phyloP scores from a whole-genome alignment of 2,113 vertebrate genomes.

The Cottus gobio region DNA sequence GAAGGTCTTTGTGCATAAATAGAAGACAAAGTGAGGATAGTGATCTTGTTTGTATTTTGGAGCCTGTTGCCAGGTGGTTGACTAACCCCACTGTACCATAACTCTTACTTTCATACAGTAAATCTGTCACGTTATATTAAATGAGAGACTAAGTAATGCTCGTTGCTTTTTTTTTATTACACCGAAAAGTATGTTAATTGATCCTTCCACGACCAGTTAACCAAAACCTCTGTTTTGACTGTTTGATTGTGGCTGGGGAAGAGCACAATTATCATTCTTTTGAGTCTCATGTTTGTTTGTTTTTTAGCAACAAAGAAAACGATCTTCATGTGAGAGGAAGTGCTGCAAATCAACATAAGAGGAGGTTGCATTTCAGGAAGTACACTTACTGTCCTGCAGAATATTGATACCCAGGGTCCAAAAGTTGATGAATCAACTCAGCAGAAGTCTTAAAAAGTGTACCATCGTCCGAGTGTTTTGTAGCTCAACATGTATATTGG shows the following conservation, averaged over 20 bases:
- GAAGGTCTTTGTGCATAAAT: background rate
- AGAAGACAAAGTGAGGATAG: constrained; percentile 6
- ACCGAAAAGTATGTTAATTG: constrained; percentile 31
- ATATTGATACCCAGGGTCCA: background rate
- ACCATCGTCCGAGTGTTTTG: background rate
- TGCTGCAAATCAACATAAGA: background rate
- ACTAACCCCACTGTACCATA: constrained; percentile 14
- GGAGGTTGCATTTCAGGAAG: background rate
- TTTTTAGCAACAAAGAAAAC: constrained; percentile 5
- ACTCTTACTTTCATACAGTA: constrained; percentile 40
- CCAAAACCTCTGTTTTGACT: constrained; percentile 45
- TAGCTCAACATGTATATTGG: background rate
- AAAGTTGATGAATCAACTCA: too few relatives aligned
- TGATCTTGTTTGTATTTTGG: constrained; percentile 34
- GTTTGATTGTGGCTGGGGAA: constrained; percentile 18
- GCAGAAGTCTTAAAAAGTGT: background rate
- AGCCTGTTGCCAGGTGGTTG: constrained; percentile 9
- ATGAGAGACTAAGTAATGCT: constrained; percentile 41
- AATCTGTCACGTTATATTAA: constrained; percentile 52
- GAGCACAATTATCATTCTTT: constrained; percentile 37
- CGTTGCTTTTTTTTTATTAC: constrained; percentile 37
- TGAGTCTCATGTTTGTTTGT: background rate
- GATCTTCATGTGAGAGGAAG: constrained; percentile 7
- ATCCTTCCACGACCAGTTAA: constrained; percentile 46
- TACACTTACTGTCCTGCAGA: background rate